Percentiles rank a stretch among this genome's conserved stretches.
phyloP scores from a whole-genome alignment of 2,797 vertebrate genomes.

The Sebastes melanostomus region DNA sequence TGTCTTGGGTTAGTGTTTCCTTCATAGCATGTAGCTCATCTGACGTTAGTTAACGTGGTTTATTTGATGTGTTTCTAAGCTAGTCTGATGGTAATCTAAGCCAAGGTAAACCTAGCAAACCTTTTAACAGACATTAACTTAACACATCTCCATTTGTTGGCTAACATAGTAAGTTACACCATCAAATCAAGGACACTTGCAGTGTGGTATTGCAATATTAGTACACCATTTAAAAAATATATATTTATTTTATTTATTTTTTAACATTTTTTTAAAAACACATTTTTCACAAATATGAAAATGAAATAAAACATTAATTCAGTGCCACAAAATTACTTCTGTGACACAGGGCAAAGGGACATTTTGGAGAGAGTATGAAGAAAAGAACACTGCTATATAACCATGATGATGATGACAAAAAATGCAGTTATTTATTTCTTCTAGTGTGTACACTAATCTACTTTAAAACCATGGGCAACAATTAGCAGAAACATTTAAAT shows the following conservation, averaged over 20 bases:
- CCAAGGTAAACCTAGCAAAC: background rate
- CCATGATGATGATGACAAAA: background rate
- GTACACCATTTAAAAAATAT: too few species aligned
- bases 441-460: background rate
- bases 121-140: background rate
- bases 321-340: background rate
- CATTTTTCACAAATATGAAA: background rate
- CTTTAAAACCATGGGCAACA: background rate
- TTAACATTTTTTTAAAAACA: too few species aligned
- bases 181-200: background rate
- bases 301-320: background rate
- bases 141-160: background rate
- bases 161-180: background rate
- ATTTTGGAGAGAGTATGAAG: too few species aligned
- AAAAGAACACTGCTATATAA: background rate
- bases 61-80: background rate
- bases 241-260: too few species aligned
- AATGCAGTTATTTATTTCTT: background rate
- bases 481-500: background rate
- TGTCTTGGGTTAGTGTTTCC: conserved; percentile 3
- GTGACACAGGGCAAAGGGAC: background rate
- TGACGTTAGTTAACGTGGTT: background rate
- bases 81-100: background rate
- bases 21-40: conserved; percentile 10
- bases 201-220: too few species aligned